Percentiles rank a stretch among this genome's conserved stretches.
These are phyloP conservation scores for Hypotaenidia philippensis DNA, from an alignment of 2,797 vertebrate genomes.

Conservation along the genomic window DNA sequence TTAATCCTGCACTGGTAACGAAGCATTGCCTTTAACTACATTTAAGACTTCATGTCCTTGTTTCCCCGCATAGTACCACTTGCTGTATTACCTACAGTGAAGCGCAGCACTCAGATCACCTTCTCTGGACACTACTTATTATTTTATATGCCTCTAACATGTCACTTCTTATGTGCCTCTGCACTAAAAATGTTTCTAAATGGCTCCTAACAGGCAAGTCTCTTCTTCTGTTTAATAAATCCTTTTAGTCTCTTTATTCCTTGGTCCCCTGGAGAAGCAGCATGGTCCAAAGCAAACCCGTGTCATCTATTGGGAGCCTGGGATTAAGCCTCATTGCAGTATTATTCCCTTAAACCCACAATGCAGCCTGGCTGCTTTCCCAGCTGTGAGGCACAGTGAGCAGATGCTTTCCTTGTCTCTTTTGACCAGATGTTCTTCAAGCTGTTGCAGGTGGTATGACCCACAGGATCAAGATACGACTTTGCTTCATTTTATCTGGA, in stretches of 20 bases:
- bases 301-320: neutral
- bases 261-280: neutral
- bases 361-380: neutral
- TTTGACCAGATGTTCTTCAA: neutral
- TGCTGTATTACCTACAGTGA: neutral
- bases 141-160: conserved; percentile 26
- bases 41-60: neutral
- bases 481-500: neutral
- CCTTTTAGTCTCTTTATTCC: neutral
- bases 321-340: neutral
- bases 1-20: neutral
- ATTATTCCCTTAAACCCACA: neutral
- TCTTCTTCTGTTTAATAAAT: conserved; percentile 10
- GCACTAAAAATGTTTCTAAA: conserved; percentile 26
- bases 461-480: neutral
- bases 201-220: neutral
- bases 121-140: conserved; percentile 29
- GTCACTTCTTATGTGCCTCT: neutral
- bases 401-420: neutral
- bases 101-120: neutral
- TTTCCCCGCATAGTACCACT: neutral
- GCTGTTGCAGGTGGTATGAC: neutral
- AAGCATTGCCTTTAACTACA: neutral
- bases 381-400: neutral
- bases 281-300: neutral